Conservation (phyloP, 2,888 invertebrate species). For the Steinernema hermaphroditum region DNA sequence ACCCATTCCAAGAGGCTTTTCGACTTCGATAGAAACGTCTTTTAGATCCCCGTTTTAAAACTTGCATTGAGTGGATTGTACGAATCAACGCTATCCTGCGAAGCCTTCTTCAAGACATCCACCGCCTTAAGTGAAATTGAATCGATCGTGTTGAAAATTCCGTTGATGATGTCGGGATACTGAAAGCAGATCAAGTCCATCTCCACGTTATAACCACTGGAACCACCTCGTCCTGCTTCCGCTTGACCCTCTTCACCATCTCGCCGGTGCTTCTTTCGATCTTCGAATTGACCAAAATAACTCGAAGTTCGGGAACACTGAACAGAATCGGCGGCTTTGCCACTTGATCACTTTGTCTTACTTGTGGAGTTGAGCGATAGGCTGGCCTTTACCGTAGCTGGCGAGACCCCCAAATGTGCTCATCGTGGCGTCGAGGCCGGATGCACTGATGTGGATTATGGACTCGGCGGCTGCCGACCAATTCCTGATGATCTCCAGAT, state of each 20-base stretch:
- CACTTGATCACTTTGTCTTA: too few species aligned
- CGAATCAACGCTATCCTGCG: not conserved
- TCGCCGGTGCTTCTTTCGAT: constrained; percentile 80
- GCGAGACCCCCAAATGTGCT: constrained; percentile 77
- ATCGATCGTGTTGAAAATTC: constrained; percentile 78
- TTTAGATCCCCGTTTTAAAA: too few species aligned
- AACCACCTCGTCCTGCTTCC: constrained; percentile 73
- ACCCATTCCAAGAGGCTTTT: too few species aligned
- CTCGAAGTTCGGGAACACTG: constrained; percentile 61
- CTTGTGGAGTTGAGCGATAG: constrained; percentile 12
- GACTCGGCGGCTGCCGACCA: constrained; percentile 84
- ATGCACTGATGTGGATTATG: constrained; percentile 88
- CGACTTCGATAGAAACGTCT: too few species aligned
- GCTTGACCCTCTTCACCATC: constrained; percentile 71
- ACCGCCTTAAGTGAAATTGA: constrained; percentile 72
- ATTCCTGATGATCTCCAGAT: constrained; percentile 73
- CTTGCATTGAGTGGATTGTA: constrained; percentile 20
- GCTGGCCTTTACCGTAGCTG: not conserved
- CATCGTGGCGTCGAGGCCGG: constrained; percentile 89
- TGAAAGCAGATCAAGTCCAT: constrained; percentile 66
- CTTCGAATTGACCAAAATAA: constrained; percentile 81
- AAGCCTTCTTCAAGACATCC: constrained; percentile 42
- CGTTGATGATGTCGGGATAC: constrained; percentile 75
- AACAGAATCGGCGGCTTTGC: constrained; percentile 32
- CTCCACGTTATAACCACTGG: too few species aligned